phyloP scores from a whole-genome alignment of 2,113 vertebrate species.

The Anas platyrhynchos region DNA sequence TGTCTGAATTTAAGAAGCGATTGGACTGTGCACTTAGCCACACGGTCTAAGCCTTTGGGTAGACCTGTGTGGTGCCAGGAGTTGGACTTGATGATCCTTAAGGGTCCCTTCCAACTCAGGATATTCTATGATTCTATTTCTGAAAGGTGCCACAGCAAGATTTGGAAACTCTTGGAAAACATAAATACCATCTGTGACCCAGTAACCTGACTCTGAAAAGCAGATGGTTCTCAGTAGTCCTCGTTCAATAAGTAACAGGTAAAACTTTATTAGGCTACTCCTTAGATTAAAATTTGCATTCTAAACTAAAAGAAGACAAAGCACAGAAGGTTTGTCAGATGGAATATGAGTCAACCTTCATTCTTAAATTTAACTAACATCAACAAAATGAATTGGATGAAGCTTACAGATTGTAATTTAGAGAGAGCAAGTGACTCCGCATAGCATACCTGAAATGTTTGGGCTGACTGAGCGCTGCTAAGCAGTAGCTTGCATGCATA shows the following conservation, averaged over 20 bases:
- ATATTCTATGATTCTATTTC: neutral
- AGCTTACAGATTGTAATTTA: neutral
- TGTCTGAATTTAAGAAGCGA: no score
- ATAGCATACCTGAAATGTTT: neutral
- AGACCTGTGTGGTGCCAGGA: no score
- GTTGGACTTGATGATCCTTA: no score
- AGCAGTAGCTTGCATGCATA: neutral
- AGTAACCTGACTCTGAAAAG: neutral
- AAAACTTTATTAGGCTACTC: neutral
- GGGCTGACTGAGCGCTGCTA: neutral
- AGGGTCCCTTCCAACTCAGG: no score
- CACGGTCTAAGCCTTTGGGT: no score
- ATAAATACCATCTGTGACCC: neutral
- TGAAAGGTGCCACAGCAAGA: constrained; percentile 30
- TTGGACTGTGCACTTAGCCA: no score
- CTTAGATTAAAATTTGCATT: neutral
- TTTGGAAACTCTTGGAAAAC: neutral
- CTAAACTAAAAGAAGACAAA: neutral
- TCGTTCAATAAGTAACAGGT: neutral
- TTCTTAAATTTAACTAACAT: neutral
- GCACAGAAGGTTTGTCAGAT: neutral
- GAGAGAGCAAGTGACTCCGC: neutral
- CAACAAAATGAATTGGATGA: neutral
- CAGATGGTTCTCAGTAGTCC: neutral
- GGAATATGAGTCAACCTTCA: neutral